These are phyloP conservation scores for Tupaia chinensis DNA, from an alignment of 2,113 vertebrate species.

Conservation along the genomic window DNA sequence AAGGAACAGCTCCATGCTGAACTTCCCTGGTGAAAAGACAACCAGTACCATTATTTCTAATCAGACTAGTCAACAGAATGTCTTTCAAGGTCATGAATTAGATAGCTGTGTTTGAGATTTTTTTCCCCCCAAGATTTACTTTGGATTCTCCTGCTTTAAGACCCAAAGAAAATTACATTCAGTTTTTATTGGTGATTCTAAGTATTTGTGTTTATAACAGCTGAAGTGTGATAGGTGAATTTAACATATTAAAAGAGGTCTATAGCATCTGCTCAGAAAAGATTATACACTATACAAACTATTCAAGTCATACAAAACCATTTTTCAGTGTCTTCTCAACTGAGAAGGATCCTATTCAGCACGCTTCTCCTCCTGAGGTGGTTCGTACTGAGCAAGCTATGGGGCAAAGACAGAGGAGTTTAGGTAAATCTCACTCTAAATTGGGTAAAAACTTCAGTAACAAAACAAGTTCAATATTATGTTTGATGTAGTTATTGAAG, in stretches of 20 bases:
- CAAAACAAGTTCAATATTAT: constrained; percentile 49
- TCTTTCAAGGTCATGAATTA: constrained; percentile 66
- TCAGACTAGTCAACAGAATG: constrained; percentile 60
- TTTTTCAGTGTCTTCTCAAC: constrained; percentile 87
- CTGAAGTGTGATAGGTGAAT: constrained; percentile 75
- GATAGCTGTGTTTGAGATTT: constrained; percentile 63
- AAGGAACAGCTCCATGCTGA: constrained; percentile 64
- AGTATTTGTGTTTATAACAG: constrained; percentile 73
- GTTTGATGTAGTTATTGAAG: constrained; percentile 54
- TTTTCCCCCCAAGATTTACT: constrained; percentile 55
- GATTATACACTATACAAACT: constrained; percentile 83
- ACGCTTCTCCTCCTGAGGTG: constrained; percentile 89
- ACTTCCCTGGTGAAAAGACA: constrained; percentile 62
- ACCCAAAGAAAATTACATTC: too few species aligned
- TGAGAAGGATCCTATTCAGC: constrained; percentile 87
- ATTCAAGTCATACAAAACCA: constrained; percentile 87
- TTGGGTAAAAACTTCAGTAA: constrained; percentile 64
- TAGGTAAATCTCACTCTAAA: constrained; percentile 81
- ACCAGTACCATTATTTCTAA: constrained; percentile 64
- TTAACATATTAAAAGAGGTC: constrained; percentile 82
- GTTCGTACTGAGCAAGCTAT: constrained; percentile 95
- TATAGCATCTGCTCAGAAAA: constrained; percentile 80
- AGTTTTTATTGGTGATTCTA: constrained; percentile 77
- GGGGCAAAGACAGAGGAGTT: constrained; percentile 84
- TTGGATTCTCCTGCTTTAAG: constrained; percentile 80